phyloP scores from a whole-genome alignment of 2,797 vertebrate genomes.

The Luscinia luscinia region DNA sequence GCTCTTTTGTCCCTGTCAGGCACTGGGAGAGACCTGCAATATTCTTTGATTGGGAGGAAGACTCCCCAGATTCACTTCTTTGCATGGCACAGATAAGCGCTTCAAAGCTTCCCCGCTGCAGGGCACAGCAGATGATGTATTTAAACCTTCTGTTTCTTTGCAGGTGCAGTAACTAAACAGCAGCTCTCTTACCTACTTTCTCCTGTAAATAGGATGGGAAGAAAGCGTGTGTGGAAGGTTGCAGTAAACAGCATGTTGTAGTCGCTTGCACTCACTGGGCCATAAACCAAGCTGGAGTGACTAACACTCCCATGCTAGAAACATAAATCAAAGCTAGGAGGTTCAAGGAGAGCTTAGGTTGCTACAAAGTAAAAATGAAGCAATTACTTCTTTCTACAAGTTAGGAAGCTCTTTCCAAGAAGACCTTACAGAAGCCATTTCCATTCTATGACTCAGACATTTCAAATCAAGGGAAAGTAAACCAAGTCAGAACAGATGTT shows the following conservation, averaged over 20 bases:
- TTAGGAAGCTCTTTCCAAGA: neutral
- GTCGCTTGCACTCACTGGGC: neutral
- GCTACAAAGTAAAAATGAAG: neutral
- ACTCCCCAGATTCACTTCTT: neutral
- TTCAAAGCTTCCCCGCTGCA: neutral
- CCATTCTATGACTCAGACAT: neutral
- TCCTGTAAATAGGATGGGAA: neutral
- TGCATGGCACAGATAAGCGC: neutral
- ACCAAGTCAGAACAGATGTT: neutral
- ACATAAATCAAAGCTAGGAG: neutral
- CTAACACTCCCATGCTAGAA: neutral
- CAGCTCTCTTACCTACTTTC: neutral
- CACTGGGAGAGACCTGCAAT: neutral
- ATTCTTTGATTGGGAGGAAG: neutral
- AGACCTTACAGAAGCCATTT: neutral
- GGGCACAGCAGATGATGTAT: neutral
- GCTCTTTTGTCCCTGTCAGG: neutral
- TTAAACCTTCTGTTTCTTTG: neutral
- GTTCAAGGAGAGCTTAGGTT: neutral
- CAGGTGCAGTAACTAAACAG: neutral
- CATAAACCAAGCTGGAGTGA: neutral
- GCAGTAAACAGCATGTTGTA: neutral
- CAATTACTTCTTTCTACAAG: neutral
- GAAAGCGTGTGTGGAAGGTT: neutral
- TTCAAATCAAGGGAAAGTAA: neutral